Base-by-base conservation (phyloP, 2,888 invertebrate genomes). In the Monoplex corrugatus region DNA sequence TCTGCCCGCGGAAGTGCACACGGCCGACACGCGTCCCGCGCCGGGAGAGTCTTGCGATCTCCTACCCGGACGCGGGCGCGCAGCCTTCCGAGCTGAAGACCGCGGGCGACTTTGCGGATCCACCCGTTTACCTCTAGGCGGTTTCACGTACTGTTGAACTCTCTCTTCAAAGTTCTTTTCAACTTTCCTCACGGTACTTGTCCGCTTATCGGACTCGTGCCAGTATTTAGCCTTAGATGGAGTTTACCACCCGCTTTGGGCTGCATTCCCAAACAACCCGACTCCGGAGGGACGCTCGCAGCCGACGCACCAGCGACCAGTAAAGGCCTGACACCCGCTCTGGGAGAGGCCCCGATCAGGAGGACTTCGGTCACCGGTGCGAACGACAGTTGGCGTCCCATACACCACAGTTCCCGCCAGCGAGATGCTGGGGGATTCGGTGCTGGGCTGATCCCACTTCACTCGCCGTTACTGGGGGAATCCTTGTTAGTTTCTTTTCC, bases 1-100 rank as follows among this genome's bases (percentile, higher is more conserved):
- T 80, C 83, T 83, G 44, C 45, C 44, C 44, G 16, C 16, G 83
- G 44, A 83, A 83, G 45, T 83, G 83, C 50, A 85, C 57, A 50
- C 85, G 57, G 68, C 63, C 63, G 6, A 0, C 63, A 3, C 63
- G 63, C 50, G 1, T 1, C 50, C 63, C 63, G 63, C 63, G 63
- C 10, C 63, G 63, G 63, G 63, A 63, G 50, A 1, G 28, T 63
- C 28, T 63, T 63, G 23, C 63, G 50, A 23, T 63, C 63, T 63
- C 63, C 63, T 63, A 8, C 63, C 63, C 63, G 63, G 23, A 8
- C 63, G 63, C 23, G 23, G 13, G 63, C 63, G 63, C 13, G 13
- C 63, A n/a, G 68, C n/a, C 68, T n/a, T 28, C 68, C 23, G 68
- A 5, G 0, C 68, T 0, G 6, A 5, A 68, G 5, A 16, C 63